Evolutionary conservation across 2,113 vertebrate species (phyloP).

Genomic region (Ranitomeya variabilis): DNA sequence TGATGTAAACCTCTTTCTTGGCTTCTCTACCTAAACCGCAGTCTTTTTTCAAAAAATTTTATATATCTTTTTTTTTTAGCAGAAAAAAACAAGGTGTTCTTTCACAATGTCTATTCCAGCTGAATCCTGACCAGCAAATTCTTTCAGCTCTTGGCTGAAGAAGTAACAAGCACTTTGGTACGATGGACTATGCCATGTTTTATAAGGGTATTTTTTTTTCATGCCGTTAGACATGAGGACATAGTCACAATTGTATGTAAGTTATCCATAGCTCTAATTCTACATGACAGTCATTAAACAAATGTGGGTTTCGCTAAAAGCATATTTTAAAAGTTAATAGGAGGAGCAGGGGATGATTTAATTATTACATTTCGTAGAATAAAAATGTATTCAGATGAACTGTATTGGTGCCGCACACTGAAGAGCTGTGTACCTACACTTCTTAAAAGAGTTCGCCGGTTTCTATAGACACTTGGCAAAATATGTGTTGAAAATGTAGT

Average conservation of each 20-base stretch:
- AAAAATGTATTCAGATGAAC: background rate
- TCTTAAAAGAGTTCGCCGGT: background rate
- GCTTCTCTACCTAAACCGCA: conserved; percentile 46
- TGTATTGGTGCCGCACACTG: background rate
- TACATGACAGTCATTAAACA: conserved; percentile 36
- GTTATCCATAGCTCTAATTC: conserved; percentile 18
- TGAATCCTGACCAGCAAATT: conserved; percentile 54
- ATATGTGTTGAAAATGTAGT: background rate
- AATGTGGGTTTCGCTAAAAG: conserved; percentile 17
- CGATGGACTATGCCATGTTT: conserved; percentile 39
- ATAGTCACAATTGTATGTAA: conserved; percentile 35
- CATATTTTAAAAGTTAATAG: conserved; percentile 16
- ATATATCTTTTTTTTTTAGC: background rate
- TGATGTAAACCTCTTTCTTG: conserved; percentile 57
- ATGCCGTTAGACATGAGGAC: conserved; percentile 27
- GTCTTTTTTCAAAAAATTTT: background rate
- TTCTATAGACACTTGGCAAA: background rate
- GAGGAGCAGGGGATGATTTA: background rate
- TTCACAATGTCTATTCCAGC: conserved; percentile 56
- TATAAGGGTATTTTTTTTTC: conserved; percentile 32
- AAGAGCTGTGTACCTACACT: background rate
- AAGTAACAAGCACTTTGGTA: conserved; percentile 42
- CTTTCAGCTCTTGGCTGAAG: conserved; percentile 47
- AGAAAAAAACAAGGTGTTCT: conserved; percentile 56
- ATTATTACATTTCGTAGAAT: background rate